phyloP scores from a whole-genome alignment of 2,888 invertebrate species.

The Phyto melanocephala region DNA sequence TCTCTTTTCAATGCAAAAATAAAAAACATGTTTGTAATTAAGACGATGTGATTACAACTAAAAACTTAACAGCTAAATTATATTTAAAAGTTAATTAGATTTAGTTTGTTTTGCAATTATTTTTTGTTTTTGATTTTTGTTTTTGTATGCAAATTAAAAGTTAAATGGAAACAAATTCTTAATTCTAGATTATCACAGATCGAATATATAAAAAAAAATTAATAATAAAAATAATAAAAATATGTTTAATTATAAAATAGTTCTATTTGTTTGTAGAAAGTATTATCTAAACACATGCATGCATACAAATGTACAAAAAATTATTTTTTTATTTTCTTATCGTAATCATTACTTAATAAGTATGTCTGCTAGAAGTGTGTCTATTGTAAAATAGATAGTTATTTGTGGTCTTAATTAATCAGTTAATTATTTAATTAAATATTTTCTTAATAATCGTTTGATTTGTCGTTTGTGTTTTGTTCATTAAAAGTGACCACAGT shows the following conservation, averaged over 20 bases:
- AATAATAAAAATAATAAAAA: background rate
- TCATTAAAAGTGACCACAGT: background rate
- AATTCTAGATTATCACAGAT: constrained; percentile 61
- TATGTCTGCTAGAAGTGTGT: background rate
- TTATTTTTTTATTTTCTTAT: too few species aligned
- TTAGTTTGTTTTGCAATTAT: constrained; percentile 61
- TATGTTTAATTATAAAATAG: background rate
- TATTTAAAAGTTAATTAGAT: constrained; percentile 16
- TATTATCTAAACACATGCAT: constrained; percentile 1
- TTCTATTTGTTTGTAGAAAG: background rate
- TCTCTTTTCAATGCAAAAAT: background rate
- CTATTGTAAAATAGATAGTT: too few species aligned
- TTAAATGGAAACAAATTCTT: constrained; percentile 41
- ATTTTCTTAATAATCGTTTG: background rate
- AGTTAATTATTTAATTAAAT: too few species aligned
- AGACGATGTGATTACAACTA: constrained; percentile 10
- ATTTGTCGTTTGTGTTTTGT: background rate
- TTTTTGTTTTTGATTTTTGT: too few species aligned
- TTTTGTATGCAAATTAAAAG: constrained; percentile 26
- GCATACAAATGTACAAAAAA: background rate
- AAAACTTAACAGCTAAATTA: background rate
- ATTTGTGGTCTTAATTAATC: background rate
- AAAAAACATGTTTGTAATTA: constrained; percentile 7
- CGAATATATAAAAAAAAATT: constrained; percentile 11
- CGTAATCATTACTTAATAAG: background rate